Evolutionary conservation across 2,888 invertebrate genomes (phyloP).

Genomic region (Periphyllus acericola): DNA sequence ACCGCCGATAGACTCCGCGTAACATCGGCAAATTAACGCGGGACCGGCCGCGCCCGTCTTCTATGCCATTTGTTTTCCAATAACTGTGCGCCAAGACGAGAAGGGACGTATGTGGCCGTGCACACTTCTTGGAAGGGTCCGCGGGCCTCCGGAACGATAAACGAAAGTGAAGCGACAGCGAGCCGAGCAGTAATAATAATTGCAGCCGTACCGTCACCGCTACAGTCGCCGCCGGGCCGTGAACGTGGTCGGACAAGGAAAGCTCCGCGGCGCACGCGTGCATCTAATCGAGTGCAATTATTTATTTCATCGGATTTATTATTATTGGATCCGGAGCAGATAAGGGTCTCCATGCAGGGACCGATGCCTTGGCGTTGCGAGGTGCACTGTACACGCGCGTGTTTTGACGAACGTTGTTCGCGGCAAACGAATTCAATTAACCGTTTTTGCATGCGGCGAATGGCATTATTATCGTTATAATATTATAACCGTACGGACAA

Average conservation of each 20-base stretch:
- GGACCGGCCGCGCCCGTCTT: background rate
- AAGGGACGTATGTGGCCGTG: background rate
- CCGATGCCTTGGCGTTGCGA: too few relatives aligned
- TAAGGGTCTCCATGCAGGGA: background rate
- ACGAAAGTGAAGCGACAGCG: slow-evolving; percentile 14
- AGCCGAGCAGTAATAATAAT: background rate
- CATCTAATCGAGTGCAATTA: slow-evolving; percentile 3
- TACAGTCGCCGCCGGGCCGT: background rate
- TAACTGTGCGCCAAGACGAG: slow-evolving; percentile 1
- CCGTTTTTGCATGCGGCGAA: too few relatives aligned
- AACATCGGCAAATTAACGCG: slow-evolving; percentile 25
- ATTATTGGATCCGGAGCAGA: background rate
- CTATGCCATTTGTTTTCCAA: slow-evolving; percentile 35
- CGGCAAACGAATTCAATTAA: background rate
- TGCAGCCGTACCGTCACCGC: background rate
- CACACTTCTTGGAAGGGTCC: slow-evolving; percentile 17
- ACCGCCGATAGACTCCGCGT: background rate
- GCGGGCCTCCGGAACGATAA: slow-evolving; percentile 5
- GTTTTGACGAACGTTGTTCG: background rate
- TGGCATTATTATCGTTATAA: too few relatives aligned
- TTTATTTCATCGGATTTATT: background rate
- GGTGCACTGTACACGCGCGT: background rate
- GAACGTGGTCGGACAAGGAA: background rate
- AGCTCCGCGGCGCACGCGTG: background rate
- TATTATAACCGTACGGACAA: too few relatives aligned